phyloP scores from a whole-genome alignment of 1,140 invertebrate species.

The Drosophila repletoides region DNA sequence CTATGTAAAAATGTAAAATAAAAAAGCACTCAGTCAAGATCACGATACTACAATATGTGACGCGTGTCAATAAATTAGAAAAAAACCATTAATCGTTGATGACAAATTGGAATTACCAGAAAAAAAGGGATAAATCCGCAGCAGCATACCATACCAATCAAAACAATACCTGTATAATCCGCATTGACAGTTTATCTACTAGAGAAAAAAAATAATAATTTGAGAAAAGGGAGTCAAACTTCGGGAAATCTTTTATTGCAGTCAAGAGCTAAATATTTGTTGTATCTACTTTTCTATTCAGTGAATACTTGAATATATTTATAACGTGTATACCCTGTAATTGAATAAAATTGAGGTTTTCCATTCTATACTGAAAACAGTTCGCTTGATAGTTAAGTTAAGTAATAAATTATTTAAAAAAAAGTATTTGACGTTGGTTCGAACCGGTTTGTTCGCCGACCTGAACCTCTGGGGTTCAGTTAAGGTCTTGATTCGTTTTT shows the following conservation, averaged over 20 bases:
- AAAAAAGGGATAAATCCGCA: background rate
- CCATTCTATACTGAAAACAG: too few relatives aligned
- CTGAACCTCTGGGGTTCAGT: too few relatives aligned
- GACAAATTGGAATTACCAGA: conserved; percentile 62
- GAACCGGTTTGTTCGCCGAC: too few relatives aligned
- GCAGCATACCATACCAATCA: conserved; percentile 27
- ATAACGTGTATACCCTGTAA: too few relatives aligned
- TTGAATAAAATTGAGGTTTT: too few relatives aligned
- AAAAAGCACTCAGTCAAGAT: conserved; percentile 48
- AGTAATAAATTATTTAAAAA: too few relatives aligned
- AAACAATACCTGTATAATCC: conserved; percentile 29
- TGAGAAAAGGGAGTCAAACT: conserved; percentile 11
- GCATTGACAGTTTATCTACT: conserved; percentile 27
- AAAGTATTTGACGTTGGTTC: too few relatives aligned
- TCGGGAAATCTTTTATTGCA: background rate
- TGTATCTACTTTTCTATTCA: too few relatives aligned
- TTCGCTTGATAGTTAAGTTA: too few relatives aligned
- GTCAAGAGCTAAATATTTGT: too few relatives aligned
- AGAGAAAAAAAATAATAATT: background rate
- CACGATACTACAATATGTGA: conserved; percentile 37
- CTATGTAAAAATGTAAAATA: conserved; percentile 21
- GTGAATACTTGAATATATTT: too few relatives aligned
- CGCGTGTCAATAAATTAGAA: conserved; percentile 56
- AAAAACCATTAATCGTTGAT: conserved; percentile 70
- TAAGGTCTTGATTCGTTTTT: too few relatives aligned